Evolutionary conservation across 2,113 vertebrate genomes (phyloP), one percentile per base, ranked within the genome.

Genomic region (Cyprinodon tularosa): DNA sequence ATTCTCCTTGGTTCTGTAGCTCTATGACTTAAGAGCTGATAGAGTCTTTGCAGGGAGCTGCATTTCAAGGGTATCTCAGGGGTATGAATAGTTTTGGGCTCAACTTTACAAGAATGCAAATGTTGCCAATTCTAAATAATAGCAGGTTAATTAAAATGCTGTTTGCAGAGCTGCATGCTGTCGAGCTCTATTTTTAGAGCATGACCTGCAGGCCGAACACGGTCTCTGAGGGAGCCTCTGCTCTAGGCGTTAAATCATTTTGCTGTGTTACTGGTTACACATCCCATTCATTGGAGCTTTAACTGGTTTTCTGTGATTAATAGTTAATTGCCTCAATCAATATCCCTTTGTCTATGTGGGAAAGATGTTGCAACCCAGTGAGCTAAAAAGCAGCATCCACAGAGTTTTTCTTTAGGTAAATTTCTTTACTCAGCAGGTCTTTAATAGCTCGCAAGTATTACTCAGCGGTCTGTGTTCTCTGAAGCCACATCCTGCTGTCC

Each of bases 371-470:
- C 40, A n/a, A 20, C 37, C 42, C 0, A 42, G n/a, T 22, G 45
- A 50, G 66, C 0, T 5, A 3, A 74, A 45, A 71, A 78, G 76
- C 61, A 74, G 50, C 11, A 62, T 64, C 83, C 68, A 40, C 47
- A 22, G 45, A 76, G 44, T 37, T 22, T 77, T 71, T 1, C 53
- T 67, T 44, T 38, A 53, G 57, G 67, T 61, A 59, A 83, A 86
- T 40, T 22, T 76, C 73, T 81, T 42, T 62, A 69, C 81, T 87
- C 86, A 86, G 87, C 86, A 82, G 36, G 69, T 79, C 73, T 82
- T 62, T 71, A 64, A 74, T 68, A 45, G 77, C 66, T 48, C 72
- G 12, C 22, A 8, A 66, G 71, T 71, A 72, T 76, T 57, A 74
- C 81, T 76, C 3, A 39, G 22, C 38, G 40, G 72, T 53, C 59